Conservation (phyloP, 2,113 vertebrate species). For the Solenodon paradoxus region DNA sequence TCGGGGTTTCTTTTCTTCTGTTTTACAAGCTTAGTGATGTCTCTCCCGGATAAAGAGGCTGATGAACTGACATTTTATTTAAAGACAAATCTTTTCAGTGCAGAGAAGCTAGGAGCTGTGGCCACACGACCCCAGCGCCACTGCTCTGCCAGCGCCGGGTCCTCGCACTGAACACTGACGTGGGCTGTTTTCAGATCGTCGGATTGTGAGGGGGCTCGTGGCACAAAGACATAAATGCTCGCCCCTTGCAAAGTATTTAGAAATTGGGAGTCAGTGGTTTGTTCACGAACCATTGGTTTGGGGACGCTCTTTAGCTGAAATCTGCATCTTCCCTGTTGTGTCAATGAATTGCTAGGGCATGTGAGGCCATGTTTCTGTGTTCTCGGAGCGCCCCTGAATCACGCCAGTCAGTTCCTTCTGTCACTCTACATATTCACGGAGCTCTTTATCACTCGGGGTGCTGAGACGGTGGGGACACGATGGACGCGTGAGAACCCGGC, state of each 20-base stretch:
- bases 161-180: too few relatives aligned
- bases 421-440: neutral
- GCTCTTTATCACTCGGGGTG: neutral
- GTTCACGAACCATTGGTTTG: neutral
- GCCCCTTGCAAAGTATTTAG: neutral
- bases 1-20: too few relatives aligned
- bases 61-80: too few relatives aligned
- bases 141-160: too few relatives aligned
- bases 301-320: neutral
- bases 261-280: neutral
- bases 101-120: too few relatives aligned
- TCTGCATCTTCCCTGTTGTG: neutral
- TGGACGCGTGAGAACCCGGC: neutral
- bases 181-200: too few relatives aligned
- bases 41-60: too few relatives aligned
- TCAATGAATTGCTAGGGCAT: neutral
- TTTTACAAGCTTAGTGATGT: too few relatives aligned
- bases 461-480: neutral
- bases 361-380: neutral
- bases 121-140: too few relatives aligned
- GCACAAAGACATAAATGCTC: neutral
- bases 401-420: neutral
- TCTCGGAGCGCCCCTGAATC: neutral
- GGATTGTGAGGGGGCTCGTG: too few relatives aligned
- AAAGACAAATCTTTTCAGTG: too few relatives aligned